Conservation (phyloP, 2,113 vertebrate species). For the Ptychochromis oligacanthus region DNA sequence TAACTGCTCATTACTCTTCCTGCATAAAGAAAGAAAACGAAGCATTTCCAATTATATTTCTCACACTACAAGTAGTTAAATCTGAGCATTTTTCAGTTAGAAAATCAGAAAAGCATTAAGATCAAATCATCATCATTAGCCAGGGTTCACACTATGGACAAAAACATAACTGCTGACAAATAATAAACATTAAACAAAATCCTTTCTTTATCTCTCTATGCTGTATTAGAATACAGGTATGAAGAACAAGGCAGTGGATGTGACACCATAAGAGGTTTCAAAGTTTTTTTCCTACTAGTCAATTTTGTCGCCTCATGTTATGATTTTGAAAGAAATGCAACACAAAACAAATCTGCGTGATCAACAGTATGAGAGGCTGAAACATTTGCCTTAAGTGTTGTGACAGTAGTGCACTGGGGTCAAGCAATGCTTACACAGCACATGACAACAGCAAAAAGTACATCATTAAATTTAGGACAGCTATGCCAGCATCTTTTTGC, state of each 20-base stretch:
- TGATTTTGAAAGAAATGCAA: not conserved
- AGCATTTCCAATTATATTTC: too few species aligned
- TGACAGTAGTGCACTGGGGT: not conserved
- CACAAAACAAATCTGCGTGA: slow-evolving; percentile 1
- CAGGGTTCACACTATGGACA: not conserved
- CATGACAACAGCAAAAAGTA: slow-evolving; percentile 6
- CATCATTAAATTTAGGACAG: slow-evolving; percentile 1
- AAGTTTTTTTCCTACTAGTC: not conserved
- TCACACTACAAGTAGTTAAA: not conserved
- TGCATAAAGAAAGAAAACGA: not conserved
- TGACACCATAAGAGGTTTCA: not conserved
- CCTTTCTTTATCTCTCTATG: not conserved
- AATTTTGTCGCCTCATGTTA: not conserved
- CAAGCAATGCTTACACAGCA: not conserved
- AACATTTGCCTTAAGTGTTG: not conserved
- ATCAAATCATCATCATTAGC: slow-evolving; percentile 4
- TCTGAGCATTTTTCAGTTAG: not conserved
- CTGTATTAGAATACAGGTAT: not conserved
- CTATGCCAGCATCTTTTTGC: not conserved
- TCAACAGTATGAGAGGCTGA: not conserved
- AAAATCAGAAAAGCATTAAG: not conserved
- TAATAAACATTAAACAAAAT: not conserved
- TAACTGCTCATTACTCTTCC: not conserved
- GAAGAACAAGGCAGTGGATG: not conserved
- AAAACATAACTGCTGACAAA: slow-evolving; percentile 7